phyloP scores from a whole-genome alignment of 2,888 invertebrate genomes.

The Ernsta delagoae region DNA sequence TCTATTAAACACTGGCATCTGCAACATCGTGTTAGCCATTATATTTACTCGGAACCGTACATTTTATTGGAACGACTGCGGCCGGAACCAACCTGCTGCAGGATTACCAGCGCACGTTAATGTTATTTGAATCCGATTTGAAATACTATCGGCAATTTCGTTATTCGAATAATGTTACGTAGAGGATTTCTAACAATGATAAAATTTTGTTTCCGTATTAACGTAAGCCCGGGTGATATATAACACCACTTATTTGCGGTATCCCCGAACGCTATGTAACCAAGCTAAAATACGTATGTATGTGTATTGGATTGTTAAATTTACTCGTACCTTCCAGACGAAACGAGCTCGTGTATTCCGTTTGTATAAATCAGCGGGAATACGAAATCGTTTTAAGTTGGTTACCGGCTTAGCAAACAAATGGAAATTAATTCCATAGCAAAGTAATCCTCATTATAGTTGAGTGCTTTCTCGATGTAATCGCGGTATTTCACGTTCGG shows the following conservation, averaged over 20 bases:
- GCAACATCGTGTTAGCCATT: constrained; percentile 50
- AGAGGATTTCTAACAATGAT: constrained; percentile 50
- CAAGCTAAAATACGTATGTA: constrained; percentile 15
- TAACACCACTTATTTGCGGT: constrained; percentile 35
- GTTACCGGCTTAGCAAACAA: constrained; percentile 21
- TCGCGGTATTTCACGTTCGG: constrained; percentile 36
- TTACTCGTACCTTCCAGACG: constrained; percentile 18
- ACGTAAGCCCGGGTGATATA: constrained; percentile 33
- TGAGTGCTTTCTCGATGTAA: constrained; percentile 37
- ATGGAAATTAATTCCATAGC: constrained; percentile 25
- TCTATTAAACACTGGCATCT: constrained; percentile 59
- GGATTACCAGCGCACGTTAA: constrained; percentile 65
- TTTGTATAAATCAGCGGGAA: neutral
- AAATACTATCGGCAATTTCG: constrained; percentile 51
- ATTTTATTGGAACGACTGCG: constrained; percentile 46
- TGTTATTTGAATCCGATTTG: constrained; percentile 62
- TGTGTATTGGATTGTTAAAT: constrained; percentile 33
- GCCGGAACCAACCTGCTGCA: constrained; percentile 59
- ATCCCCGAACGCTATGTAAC: constrained; percentile 26
- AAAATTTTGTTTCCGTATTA: constrained; percentile 47
- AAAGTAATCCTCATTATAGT: constrained; percentile 28
- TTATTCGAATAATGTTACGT: constrained; percentile 48
- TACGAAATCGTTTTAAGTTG: constrained; percentile 17
- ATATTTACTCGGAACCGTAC: constrained; percentile 42
- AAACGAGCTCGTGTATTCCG: neutral